Base-by-base conservation (phyloP, 2,113 vertebrate species). In the Orthonyx spaldingii region DNA sequence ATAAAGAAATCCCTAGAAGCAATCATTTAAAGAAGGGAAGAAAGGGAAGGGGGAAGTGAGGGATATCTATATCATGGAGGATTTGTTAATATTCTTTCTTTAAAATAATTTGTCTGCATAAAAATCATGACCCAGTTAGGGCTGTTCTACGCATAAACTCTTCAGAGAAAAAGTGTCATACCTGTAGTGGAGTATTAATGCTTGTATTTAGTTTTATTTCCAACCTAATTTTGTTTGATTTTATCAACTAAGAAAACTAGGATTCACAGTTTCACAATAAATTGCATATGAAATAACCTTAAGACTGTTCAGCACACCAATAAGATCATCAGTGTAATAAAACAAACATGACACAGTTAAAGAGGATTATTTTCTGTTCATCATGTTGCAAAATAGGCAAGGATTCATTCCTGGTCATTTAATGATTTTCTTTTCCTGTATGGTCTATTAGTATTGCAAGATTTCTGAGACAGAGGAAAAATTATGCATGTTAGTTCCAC, bases 401-500 rank as follows among this genome's bases (percentile, higher is more conserved):
- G 46, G 41, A 61, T 42, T 57, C 46, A 46, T 93, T 95, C 55
- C 33, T 81, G 85, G 57, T 53, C 65, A 65, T 16, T 68, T 96
- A 92, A 95, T 88, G 55, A 87, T 85, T 94, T 94, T 95, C 70
- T 39, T 88, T 61, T 44, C 61, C 50, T 77, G 23, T 75, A 47
- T 75, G 11, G 65, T 76, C 83, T 94, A 86, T 93, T 88, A 95
- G 42, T 82, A 78, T 55, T 63, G 82, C 42, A 96, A 96, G 80
- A 41, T 85, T 66, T 93, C 75, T 91, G 55, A 96, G 55, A 71
- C 52, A 94, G 56, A 46, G 86, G 42, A 70, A 65, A 74, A 84
- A 95, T 93, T 95, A 92, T 87, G 30, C 42, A 69, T 49, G 28
- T 32, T 96, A 87, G 60, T 80, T 96, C 71, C 69, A 87, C 47